Evolutionary conservation across 2,888 invertebrate species (phyloP), one percentile per base, ranked within the genome.

Genomic region (Synanthedon formicaeformis): DNA sequence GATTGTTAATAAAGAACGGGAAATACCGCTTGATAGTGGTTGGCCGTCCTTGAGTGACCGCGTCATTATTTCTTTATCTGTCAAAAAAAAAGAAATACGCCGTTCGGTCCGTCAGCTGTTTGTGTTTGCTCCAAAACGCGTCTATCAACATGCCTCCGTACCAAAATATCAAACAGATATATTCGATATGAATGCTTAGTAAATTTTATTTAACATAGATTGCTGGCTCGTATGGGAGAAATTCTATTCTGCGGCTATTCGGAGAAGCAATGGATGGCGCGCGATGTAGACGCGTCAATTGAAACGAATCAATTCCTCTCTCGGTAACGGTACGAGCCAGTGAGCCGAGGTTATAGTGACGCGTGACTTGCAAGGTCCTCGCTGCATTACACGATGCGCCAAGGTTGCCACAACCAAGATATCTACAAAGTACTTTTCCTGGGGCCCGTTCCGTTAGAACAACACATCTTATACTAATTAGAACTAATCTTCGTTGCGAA

Each of bases 321-420:
- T 65, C 69, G 65, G 78, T 81, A 80, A 65, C 66, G 75, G 73
- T 60, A 68, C 74, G 78, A 81, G 79, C 78, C 83, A 81, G 81
- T 78, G 81, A 81, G 81, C 73, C 85, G 86, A 86, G 86, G 87
- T 86, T 86, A 85, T 78, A 78, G 81, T 85, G 87, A 87, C 87
- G 87, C 86, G 87, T 87, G 85, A 86, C 86, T 87, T 86, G 87
- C 87, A 86, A 87, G 87, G 87, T 86, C 84, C 76, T 79, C 80
- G 82, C 78, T 87, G 87, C 87, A 87, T 81, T 86, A 85, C 85
- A 83, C 85, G 86, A 87, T 86, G 87, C 84, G 82, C 84, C 87
- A 87, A 87, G 87, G 87, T 87, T 86, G 84, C 75, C 71, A 75
- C 75, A 78, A 78, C 77, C 75, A 78, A 73, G 62, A 65, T 71